These are phyloP conservation scores for Lasioglossum marginatum DNA, from an alignment of 2,888 invertebrate genomes.

Conservation along the genomic window DNA sequence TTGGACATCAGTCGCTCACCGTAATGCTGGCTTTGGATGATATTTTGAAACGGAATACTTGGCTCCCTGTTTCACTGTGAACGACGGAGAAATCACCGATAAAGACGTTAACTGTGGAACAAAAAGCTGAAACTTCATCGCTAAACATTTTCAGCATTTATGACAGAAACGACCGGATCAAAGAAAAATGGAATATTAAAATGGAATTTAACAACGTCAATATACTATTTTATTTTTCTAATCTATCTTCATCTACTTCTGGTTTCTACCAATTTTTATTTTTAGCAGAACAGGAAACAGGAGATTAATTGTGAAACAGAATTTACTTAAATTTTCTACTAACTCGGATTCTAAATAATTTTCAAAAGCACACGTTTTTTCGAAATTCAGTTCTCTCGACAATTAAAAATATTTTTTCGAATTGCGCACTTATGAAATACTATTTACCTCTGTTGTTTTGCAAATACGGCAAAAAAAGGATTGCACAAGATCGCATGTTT, in stretches of 20 bases:
- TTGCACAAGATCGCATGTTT: not conserved
- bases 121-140: not conserved
- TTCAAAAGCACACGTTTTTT: not conserved
- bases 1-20: conserved; percentile 21
- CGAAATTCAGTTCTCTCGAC: too few species aligned
- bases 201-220: not conserved
- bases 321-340: not conserved
- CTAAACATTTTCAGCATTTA: not conserved
- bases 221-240: not conserved
- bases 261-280: not conserved
- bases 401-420: not conserved
- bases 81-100: not conserved
- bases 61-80: not conserved
- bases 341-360: not conserved
- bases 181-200: not conserved
- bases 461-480: not conserved
- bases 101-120: not conserved
- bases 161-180: not conserved
- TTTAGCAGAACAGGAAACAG: not conserved
- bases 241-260: not conserved
- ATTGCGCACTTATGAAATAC: not conserved
- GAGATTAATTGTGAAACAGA: too few species aligned
- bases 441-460: not conserved
- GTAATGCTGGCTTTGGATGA: conserved; percentile 16
- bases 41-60: conserved; percentile 15